Evolutionary conservation across 2,113 vertebrate genomes (phyloP), one percentile per base, ranked within the genome.

Genomic region (Ophthalmolycus amberensis): DNA sequence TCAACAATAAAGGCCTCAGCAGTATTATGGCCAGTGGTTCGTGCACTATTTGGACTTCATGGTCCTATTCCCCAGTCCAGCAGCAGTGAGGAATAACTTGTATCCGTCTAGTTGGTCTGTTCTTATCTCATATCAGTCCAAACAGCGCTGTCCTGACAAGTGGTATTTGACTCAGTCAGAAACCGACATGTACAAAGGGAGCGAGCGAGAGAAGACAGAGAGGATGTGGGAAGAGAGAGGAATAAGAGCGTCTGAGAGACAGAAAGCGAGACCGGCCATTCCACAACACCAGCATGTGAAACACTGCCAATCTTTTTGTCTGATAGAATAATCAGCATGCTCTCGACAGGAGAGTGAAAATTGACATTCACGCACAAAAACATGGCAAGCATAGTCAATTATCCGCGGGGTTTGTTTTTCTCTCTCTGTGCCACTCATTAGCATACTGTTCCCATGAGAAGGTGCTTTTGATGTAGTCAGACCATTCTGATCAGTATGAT

Each of bases 91-190:
- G 75, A 86, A 71, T 81, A 87, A 82, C 88, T 85, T 85, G 70
- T 81, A 90, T 87, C 85, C 85, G 85, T 91, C 83, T 77, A 73
- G 85, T 73, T 85, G 83, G 71, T 89, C 65, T 62, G 79, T 92
- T 93, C 93, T 94, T 93, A 94, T 94, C 92, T 94, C 89, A 88
- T 89, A 88, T 92, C 91, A 86, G 89, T 90, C 92, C 93, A 90
- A 92, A 90, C 90, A 88, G 87, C 38, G 67, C 89, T 92, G 88
- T 92, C 80, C 93, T 94, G 94, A 94, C 83, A 90, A 90, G 90
- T 87, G 89, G 86, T 90, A 86, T 93, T 94, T 93, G 90, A 90
- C 90, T 94, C 88, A 82, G 88, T 91, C 90, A 84, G 80, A 85
- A 76, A 60, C 83, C 85, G 90, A 92, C 86, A 90, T 27, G 32